phyloP scores from a whole-genome alignment of 2,797 vertebrate species.

The Pristis pectinata region DNA sequence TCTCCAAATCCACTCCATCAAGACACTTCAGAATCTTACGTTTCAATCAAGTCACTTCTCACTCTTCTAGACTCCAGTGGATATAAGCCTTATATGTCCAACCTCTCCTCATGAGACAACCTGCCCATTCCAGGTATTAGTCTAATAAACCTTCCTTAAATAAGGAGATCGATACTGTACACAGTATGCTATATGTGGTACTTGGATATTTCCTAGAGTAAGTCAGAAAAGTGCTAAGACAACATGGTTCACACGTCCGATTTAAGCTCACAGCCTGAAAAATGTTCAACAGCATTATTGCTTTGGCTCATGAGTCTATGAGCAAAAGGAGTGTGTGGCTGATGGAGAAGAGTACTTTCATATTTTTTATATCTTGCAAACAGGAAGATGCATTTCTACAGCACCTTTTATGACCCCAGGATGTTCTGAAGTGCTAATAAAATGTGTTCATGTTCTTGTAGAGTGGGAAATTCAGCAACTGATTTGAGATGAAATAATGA shows the following conservation, averaged over 20 bases:
- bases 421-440: background rate
- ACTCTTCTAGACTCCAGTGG: too few relatives aligned
- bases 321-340: background rate
- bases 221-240: background rate
- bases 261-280: background rate
- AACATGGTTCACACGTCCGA: background rate
- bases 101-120: too few relatives aligned
- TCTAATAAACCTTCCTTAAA: too few relatives aligned
- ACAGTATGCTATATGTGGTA: too few relatives aligned
- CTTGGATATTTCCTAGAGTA: too few relatives aligned
- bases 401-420: background rate
- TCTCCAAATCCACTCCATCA: too few relatives aligned
- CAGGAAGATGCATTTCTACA: background rate
- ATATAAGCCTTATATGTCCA: too few relatives aligned
- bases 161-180: too few relatives aligned
- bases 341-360: background rate
- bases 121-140: too few relatives aligned
- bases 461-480: background rate
- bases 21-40: too few relatives aligned
- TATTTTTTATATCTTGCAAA: background rate
- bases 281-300: background rate
- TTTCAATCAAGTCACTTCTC: too few relatives aligned
- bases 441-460: background rate
- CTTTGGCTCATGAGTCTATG: background rate
- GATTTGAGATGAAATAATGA: background rate